Evolutionary conservation across 2,113 vertebrate genomes (phyloP).

Genomic region (Muntiacus reevesi): DNA sequence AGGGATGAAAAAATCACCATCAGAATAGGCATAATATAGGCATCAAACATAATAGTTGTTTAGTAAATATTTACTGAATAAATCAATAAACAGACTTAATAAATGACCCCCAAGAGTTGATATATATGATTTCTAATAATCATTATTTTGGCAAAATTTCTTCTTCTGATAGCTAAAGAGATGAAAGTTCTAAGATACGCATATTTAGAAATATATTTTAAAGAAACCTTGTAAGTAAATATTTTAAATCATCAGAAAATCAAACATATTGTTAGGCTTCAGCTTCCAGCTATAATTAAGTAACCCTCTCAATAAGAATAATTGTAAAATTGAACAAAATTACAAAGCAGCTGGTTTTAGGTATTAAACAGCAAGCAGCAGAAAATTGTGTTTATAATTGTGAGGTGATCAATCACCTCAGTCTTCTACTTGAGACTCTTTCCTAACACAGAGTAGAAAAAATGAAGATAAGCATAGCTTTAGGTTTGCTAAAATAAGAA

Average conservation of each 20-base stretch:
- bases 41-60: not conserved
- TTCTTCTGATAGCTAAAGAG: not conserved
- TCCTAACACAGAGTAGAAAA: not conserved
- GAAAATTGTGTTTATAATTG: not conserved
- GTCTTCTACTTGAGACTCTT: not conserved
- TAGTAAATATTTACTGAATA: constrained; percentile 5
- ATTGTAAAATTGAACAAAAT: not conserved
- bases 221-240: not conserved
- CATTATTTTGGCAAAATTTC: not conserved
- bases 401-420: not conserved
- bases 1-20: not conserved
- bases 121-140: constrained; percentile 3
- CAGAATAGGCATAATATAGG: not conserved
- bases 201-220: not conserved
- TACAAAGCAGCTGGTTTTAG: not conserved
- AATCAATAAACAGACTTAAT: not conserved
- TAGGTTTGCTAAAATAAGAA: not conserved
- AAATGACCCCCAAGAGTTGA: not conserved
- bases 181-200: not conserved
- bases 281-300: not conserved
- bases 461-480: not conserved
- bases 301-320: not conserved
- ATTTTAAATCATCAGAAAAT: constrained; percentile 9
- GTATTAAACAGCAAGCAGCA: not conserved
- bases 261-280: not conserved